A percentile compares a stretch with the other conserved stretches of the same genome.
These are phyloP conservation scores for Dendrolimus punctatus DNA, from an alignment of 1,140 invertebrate genomes.

Conservation along the genomic window DNA sequence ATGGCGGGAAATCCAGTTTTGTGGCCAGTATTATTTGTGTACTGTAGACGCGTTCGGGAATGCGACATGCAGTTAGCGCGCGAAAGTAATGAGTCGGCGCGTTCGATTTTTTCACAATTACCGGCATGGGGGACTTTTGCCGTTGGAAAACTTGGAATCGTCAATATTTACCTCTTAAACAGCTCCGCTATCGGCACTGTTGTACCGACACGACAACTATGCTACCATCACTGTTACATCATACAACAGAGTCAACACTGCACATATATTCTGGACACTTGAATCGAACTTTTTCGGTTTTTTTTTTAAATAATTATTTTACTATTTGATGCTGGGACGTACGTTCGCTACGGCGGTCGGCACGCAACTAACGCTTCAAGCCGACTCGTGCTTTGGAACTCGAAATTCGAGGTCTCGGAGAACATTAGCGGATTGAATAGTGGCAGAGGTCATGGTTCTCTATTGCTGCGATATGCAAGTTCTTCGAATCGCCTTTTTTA, in stretches of 20 bases:
- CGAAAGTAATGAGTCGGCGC: neutral
- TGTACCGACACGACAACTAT: constrained; percentile 11
- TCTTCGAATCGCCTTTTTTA: neutral
- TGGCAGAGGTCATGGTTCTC: constrained; percentile 54
- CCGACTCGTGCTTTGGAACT: constrained; percentile 35
- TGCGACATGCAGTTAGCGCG: no score
- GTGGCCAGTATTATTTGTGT: no score
- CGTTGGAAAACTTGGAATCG: constrained; percentile 16
- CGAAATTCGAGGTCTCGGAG: constrained; percentile 45
- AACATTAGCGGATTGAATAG: constrained; percentile 32
- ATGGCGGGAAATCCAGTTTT: no score
- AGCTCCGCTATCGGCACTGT: constrained; percentile 35
- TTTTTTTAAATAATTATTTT: neutral
- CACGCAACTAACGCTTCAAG: constrained; percentile 40
- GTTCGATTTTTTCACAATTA: constrained; percentile 36
- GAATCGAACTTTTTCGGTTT: constrained; percentile 25
- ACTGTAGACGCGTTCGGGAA: no score
- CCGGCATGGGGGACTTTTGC: constrained; percentile 19
- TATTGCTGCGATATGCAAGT: constrained; percentile 22
- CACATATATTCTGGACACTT: constrained; percentile 15
- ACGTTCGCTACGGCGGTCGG: constrained; percentile 32
- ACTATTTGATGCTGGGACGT: constrained; percentile 18
- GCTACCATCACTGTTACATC: constrained; percentile 23
- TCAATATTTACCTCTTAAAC: constrained; percentile 56
- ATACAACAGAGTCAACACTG: constrained; percentile 19